A percentile compares a stretch with the other conserved stretches of the same genome.
Evolutionary conservation across 2,113 vertebrate genomes (phyloP).

Genomic region (Cyanoderma ruficeps): DNA sequence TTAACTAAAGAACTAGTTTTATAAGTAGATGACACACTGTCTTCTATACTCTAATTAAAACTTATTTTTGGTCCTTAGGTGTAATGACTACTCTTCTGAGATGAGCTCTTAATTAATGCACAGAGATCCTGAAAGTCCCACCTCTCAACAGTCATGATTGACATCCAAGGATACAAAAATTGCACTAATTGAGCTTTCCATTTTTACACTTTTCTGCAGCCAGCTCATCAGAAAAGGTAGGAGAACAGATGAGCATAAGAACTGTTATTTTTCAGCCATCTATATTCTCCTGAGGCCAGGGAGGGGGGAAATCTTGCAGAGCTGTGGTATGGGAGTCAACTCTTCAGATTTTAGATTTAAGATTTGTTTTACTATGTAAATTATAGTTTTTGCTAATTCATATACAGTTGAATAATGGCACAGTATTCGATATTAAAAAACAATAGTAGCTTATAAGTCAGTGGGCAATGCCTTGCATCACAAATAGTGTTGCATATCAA

Average conservation of each 20-base stretch:
- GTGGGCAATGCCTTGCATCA: neutral
- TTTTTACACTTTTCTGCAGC: constrained; percentile 53
- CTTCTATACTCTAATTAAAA: constrained; percentile 78
- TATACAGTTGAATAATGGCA: neutral
- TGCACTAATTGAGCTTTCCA: constrained; percentile 80
- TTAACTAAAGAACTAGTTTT: constrained; percentile 59
- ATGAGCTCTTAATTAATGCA: constrained; percentile 84
- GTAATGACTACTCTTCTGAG: constrained; percentile 78
- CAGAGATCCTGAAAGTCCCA: constrained; percentile 76
- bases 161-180: constrained; percentile 79
- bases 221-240: constrained; percentile 79
- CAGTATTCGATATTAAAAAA: neutral
- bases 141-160: constrained; percentile 81
- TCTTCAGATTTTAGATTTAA: constrained; percentile 6
- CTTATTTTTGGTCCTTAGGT: constrained; percentile 82
- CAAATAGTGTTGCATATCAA: constrained; percentile 1
- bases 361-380: constrained; percentile 41
- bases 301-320: neutral
- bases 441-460: neutral
- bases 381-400: constrained; percentile 23
- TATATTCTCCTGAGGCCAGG: neutral
- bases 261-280: constrained; percentile 50
- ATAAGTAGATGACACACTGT: constrained; percentile 70
- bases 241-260: constrained; percentile 69
- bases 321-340: neutral